Evolutionary conservation across 2,888 invertebrate species (phyloP).

Genomic region (Ochropleura plecta): DNA sequence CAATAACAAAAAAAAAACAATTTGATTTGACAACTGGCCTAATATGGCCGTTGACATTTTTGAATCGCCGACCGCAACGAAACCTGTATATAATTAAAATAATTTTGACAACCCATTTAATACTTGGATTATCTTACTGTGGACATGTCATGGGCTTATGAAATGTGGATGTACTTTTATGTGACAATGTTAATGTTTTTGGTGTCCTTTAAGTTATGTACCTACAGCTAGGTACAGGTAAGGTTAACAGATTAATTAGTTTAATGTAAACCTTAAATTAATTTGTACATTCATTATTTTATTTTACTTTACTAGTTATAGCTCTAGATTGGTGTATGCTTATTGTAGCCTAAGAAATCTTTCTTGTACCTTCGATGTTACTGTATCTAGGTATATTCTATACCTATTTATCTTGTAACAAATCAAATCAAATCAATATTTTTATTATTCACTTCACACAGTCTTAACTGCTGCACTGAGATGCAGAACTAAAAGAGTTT

Average conservation of each 20-base stretch:
- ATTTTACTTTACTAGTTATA: too few relatives aligned
- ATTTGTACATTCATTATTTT: too few relatives aligned
- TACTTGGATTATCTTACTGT: conserved; percentile 49
- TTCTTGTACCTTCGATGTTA: too few relatives aligned
- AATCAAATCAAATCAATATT: too few relatives aligned
- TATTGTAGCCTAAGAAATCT: too few relatives aligned
- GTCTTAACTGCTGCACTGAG: neutral
- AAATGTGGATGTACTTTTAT: conserved; percentile 2
- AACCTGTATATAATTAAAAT: conserved; percentile 73
- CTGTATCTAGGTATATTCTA: too few relatives aligned
- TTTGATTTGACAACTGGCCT: conserved; percentile 63
- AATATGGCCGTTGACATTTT: conserved; percentile 69
- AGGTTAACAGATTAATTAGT: neutral
- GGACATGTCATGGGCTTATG: conserved; percentile 40
- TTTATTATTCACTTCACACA: neutral
- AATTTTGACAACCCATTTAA: conserved; percentile 64
- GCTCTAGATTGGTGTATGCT: too few relatives aligned
- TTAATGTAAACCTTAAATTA: neutral
- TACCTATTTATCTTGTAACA: too few relatives aligned
- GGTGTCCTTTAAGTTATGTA: too few relatives aligned
- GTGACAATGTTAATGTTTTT: conserved; percentile 3
- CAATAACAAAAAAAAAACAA: conserved; percentile 61
- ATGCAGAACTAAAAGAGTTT: neutral
- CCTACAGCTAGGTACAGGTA: too few relatives aligned
- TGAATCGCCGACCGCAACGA: conserved; percentile 68